Evolutionary conservation across 2,888 invertebrate species (phyloP).

Genomic region (Melieria omissa): DNA sequence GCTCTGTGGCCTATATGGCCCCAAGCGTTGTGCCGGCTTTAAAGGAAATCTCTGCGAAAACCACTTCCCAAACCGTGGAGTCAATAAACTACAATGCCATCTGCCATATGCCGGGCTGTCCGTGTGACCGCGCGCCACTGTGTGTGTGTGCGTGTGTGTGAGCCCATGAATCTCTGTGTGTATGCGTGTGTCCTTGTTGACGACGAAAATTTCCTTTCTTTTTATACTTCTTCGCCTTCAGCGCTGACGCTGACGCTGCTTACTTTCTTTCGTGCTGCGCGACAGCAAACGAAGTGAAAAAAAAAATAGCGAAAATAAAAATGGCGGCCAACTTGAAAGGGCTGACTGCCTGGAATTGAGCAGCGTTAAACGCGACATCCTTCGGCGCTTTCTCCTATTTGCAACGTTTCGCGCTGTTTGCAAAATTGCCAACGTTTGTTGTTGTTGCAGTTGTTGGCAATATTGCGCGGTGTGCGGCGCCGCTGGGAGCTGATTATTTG

Average conservation of each 20-base stretch:
- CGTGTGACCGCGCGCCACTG: neutral
- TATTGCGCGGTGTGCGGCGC: neutral
- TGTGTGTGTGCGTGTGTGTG: conserved; percentile 21
- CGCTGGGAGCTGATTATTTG: conserved; percentile 12
- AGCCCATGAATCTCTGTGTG: neutral
- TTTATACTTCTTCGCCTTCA: neutral
- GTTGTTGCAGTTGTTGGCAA: neutral
- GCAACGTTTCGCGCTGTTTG: neutral
- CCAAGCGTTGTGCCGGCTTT: conserved; percentile 33
- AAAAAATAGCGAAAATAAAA: neutral
- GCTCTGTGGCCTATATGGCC: neutral
- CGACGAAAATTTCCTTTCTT: too few species aligned
- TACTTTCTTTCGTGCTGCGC: neutral
- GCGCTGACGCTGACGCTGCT: neutral
- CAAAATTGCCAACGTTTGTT: neutral
- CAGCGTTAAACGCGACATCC: conserved; percentile 1
- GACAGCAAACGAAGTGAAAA: neutral
- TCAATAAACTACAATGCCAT: conserved; percentile 57
- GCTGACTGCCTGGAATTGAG: neutral
- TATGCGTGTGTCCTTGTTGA: too few species aligned
- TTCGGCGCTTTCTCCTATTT: neutral
- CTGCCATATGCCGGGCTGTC: conserved; percentile 2
- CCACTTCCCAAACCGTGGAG: conserved; percentile 56
- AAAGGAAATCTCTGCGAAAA: conserved; percentile 59
- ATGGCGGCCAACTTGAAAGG: conserved; percentile 3